Evolutionary conservation across 64 coral and sea anemone species (phyloP).

Genomic region (Montipora sp.): DNA sequence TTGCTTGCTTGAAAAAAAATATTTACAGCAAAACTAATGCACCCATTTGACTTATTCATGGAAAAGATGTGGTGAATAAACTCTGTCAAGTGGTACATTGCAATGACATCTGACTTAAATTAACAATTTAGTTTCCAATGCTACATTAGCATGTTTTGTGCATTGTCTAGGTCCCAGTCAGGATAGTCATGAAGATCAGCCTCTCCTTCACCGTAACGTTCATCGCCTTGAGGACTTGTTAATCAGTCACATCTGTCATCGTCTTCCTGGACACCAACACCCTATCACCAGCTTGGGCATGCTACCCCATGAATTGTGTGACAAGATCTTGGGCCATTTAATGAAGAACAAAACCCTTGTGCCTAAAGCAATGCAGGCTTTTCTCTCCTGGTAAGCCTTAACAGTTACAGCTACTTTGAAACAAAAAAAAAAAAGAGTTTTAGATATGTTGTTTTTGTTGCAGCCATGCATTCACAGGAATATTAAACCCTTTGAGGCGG

Average conservation of each 20-base stretch:
- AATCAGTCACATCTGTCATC: conserved; percentile 68
- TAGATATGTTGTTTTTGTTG: no score
- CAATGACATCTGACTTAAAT: no score
- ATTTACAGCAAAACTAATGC: no score
- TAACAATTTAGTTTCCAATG: no score
- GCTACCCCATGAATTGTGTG: conserved; percentile 81
- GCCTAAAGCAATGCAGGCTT: conserved; percentile 85
- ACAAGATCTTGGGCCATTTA: conserved; percentile 75
- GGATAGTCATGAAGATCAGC: conserved; percentile 31
- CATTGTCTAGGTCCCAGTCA: not conserved
- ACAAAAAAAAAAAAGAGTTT: not conserved
- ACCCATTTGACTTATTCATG: no score
- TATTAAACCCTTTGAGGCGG: no score
- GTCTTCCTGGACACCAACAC: conserved; percentile 77
- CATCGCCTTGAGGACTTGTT: conserved; percentile 68
- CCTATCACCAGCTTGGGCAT: conserved; percentile 71
- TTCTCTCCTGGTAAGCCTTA: conserved; percentile 77
- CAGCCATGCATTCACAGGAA: no score
- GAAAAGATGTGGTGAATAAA: no score
- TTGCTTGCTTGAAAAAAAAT: no score
- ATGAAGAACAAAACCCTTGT: conserved; percentile 86
- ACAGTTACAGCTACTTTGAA: not conserved
- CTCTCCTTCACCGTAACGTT: conserved; percentile 70
- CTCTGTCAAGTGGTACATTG: no score
- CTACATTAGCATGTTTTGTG: no score